These are phyloP conservation scores for Drosophila leonis DNA, from an alignment of 2,888 invertebrate genomes.

Conservation along the genomic window DNA sequence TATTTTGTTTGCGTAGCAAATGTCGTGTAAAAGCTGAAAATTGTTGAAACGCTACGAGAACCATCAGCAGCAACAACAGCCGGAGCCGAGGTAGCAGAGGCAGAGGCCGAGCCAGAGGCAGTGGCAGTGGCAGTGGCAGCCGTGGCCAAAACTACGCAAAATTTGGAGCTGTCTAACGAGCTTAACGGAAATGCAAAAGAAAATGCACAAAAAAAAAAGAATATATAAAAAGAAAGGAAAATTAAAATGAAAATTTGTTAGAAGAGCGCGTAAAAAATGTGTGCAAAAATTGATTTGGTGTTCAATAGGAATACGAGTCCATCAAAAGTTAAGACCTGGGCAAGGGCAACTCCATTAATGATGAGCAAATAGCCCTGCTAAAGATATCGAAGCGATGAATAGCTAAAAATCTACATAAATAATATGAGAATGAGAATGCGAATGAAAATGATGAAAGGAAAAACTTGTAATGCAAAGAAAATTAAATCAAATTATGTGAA, in stretches of 20 bases:
- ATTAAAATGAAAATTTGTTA: not conserved
- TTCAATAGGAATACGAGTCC: conserved; percentile 45
- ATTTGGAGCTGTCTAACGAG: conserved; percentile 61
- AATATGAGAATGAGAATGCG: conserved; percentile 9
- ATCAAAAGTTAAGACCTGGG: conserved; percentile 10
- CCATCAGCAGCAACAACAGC: conserved; percentile 7
- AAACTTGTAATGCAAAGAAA: not conserved
- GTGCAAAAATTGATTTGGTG: conserved; percentile 45
- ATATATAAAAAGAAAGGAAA: conserved; percentile 1
- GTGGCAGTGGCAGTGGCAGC: conserved; percentile 6
- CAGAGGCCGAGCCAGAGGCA: not conserved
- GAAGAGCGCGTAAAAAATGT: conserved; percentile 34
- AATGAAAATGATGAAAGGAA: conserved; percentile 4
- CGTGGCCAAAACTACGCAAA: conserved; percentile 54
- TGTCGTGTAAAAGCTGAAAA: conserved; percentile 64
- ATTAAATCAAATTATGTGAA: not conserved
- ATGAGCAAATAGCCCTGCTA: conserved; percentile 66
- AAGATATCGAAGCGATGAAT: conserved; percentile 43
- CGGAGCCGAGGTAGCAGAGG: not conserved
- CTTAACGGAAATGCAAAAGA: conserved; percentile 62
- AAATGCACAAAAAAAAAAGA: conserved; percentile 35
- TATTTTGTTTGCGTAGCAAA: conserved; percentile 68
- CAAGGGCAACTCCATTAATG: conserved; percentile 44
- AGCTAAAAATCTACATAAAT: conserved; percentile 29
- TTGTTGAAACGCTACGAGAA: conserved; percentile 36